These are phyloP conservation scores for Chlorodrepanis virens DNA, from an alignment of 2,113 vertebrate genomes.

Conservation along the genomic window DNA sequence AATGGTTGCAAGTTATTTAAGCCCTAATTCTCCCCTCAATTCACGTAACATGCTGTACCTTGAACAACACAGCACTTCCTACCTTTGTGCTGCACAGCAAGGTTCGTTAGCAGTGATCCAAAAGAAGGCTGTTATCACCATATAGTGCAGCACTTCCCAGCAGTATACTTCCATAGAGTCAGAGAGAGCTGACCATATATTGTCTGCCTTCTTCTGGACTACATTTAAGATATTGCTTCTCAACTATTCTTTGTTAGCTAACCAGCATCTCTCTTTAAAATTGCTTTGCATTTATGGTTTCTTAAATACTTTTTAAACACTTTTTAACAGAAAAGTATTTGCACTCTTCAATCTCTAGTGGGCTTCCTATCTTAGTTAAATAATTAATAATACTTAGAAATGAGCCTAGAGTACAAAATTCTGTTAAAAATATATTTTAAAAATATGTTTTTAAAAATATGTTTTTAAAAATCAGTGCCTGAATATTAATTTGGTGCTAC, in stretches of 20 bases:
- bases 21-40: not conserved
- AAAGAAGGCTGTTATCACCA: not conserved
- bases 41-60: not conserved
- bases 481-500: not conserved
- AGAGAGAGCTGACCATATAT: not conserved
- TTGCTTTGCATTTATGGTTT: not conserved
- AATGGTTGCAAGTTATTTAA: not conserved
- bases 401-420: not conserved
- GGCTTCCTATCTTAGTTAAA: not conserved
- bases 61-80: not conserved
- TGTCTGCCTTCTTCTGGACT: not conserved
- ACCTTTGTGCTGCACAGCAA: not conserved
- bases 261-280: not conserved
- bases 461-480: not conserved
- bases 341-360: not conserved
- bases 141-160: not conserved
- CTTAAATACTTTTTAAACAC: not conserved
- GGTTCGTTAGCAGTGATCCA: not conserved
- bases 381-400: not conserved
- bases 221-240: not conserved
- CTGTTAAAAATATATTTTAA: not conserved
- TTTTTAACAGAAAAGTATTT: not conserved
- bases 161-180: not conserved
- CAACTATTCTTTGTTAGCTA: not conserved
- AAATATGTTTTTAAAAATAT: not conserved